Base-by-base conservation (phyloP, 2,797 vertebrate genomes). In the Phoeniculus purpureus region DNA sequence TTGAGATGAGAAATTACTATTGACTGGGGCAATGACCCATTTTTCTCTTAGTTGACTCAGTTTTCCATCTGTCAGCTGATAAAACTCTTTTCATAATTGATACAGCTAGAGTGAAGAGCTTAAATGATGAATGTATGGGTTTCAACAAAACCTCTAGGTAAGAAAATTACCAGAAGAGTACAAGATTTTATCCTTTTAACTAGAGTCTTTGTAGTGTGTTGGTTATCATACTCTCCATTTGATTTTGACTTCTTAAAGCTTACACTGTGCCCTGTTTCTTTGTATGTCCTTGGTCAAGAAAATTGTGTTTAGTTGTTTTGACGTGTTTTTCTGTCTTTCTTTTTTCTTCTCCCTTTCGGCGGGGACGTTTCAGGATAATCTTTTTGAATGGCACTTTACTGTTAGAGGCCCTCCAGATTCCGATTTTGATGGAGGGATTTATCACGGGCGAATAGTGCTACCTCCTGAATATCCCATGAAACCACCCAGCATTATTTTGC, bases 391-490 rank as follows among this genome's bases (percentile, higher is more conserved):
- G 99, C 99, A 99, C 96, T 99, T 99, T 95, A 99, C 99, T 10
- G 99, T 99, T 15, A 98, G 99, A 55, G 99, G 99, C 10, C 99
- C 99, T 73, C 98, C 99, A 78, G 99, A 99, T 96, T 99, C 99
- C 8, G 99, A 99, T 94, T 99, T 99, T 40, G 99, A 99, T 61
- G 98, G 99, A 37, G 99, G 99, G 51, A 97, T 99, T 95, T 99
- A 99, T 96, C 99, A 99, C 7, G 99, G 99, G 55, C 98, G 99
- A 96, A 99, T 99, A 66, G 98, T 99, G 10, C 97, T 99, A 5
- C 99, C 99, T 21, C 99, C 99, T 27, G 99, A 99, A 84, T 99
- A 99, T 94, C 99, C 99, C 50, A 99, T 99, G 99, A 99, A 99
- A 92, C 99, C 99, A 76, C 99, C 99, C 73, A 99, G 99, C 97